A percentile compares a stretch with the other conserved stretches of the same genome.
phyloP scores from a whole-genome alignment of 1,140 invertebrate genomes.

The Zaprionus africanus region DNA sequence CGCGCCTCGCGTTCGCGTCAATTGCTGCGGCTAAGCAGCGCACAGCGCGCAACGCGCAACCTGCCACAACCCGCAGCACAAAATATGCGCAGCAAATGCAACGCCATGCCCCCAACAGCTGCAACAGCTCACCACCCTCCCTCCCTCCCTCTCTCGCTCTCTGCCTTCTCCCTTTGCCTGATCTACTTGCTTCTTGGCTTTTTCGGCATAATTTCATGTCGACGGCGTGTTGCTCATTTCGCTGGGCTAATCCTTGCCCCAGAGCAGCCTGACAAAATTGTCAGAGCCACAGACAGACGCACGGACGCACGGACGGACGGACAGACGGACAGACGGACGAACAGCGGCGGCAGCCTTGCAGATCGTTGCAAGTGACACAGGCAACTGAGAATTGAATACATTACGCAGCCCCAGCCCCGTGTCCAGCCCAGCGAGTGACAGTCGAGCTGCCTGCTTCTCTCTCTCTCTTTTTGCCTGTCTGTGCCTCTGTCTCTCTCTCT shows the following conservation, averaged over 20 bases:
- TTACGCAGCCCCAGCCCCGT: conserved; percentile 25
- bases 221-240: conserved; percentile 24
- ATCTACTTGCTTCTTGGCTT: background rate
- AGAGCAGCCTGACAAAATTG: conserved; percentile 34
- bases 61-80: background rate
- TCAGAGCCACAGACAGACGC: conserved; percentile 16
- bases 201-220: conserved; percentile 35
- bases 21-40: conserved; percentile 50
- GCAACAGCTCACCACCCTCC: background rate
- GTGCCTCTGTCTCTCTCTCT: background rate
- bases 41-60: conserved; percentile 8
- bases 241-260: conserved; percentile 20
- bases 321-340: background rate
- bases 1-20: conserved; percentile 75
- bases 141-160: background rate
- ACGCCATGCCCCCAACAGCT: conserved; percentile 2
- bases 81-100: conserved; percentile 19
- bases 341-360: background rate
- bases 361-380: conserved; percentile 20
- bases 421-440: background rate
- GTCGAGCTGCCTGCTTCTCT: background rate
- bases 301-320: background rate
- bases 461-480: background rate
- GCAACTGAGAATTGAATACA: conserved; percentile 41
- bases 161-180: background rate